phyloP scores from a whole-genome alignment of 2,797 vertebrate species.

The Sebastes matsubarae region DNA sequence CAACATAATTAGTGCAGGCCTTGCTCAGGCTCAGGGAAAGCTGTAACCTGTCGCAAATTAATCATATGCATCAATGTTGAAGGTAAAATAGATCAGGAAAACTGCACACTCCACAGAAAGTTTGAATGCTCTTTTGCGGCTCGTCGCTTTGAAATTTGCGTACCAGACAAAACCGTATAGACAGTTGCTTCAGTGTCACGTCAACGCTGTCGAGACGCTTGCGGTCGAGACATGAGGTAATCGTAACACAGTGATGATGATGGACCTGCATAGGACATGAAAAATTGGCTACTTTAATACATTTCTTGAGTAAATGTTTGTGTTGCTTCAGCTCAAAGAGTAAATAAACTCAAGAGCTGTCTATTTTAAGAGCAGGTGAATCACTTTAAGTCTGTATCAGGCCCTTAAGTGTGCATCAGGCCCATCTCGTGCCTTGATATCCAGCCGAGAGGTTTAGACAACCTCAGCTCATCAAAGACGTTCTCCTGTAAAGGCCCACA shows the following conservation, averaged over 20 bases:
- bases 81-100: too few species aligned
- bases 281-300: background rate
- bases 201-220: too few species aligned
- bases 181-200: too few species aligned
- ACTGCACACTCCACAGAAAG: too few species aligned
- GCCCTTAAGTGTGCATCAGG: background rate
- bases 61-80: too few species aligned
- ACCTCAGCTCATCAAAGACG: constrained; percentile 41
- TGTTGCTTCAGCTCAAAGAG: background rate
- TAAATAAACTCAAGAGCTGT: background rate
- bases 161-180: too few species aligned
- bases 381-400: background rate
- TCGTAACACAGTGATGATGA: background rate
- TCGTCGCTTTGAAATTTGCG: too few species aligned
- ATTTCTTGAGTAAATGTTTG: background rate
- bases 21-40: too few species aligned
- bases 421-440: background rate
- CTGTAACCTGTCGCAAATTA: too few species aligned
- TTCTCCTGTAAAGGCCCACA: constrained; percentile 40
- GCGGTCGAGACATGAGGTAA: background rate
- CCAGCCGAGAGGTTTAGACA: background rate
- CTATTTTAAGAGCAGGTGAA: background rate
- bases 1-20: too few species aligned
- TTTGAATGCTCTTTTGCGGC: too few species aligned
- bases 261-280: background rate